A percentile compares a stretch with the other conserved stretches of the same genome.
These are phyloP conservation scores for Allolobophora icterica DNA, from an alignment of 2,888 invertebrate genomes.

Conservation along the genomic window DNA sequence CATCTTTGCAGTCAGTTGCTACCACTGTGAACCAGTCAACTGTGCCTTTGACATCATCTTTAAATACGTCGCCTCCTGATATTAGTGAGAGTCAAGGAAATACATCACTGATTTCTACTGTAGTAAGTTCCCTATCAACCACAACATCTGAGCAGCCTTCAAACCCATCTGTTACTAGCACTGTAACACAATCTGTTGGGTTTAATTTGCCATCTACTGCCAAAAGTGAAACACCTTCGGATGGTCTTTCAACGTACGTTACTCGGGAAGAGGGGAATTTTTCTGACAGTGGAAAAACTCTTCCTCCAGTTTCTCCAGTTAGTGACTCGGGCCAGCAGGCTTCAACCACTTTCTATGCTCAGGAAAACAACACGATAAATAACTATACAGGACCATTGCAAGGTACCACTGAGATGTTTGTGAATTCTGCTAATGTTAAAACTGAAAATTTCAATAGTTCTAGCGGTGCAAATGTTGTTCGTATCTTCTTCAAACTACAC, in stretches of 20 bases:
- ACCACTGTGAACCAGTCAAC: not conserved
- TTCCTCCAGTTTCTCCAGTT: not conserved
- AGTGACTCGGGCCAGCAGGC: not conserved
- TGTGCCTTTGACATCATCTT: not conserved
- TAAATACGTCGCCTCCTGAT: not conserved
- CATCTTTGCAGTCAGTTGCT: not conserved
- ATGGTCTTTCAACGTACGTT: not conserved
- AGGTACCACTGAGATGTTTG: not conserved
- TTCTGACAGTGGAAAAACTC: not conserved
- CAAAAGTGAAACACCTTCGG: not conserved
- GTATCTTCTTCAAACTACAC: too few species aligned
- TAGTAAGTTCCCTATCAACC: not conserved
- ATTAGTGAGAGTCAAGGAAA: not conserved
- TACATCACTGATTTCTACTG: not conserved
- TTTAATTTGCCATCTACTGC: not conserved
- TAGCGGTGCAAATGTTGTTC: not conserved
- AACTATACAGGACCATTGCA: not conserved
- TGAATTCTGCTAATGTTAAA: not conserved
- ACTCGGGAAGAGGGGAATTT: not conserved
- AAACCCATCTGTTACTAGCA: not conserved
- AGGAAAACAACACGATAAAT: not conserved
- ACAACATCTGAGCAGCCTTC: not conserved
- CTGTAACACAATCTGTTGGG: not conserved
- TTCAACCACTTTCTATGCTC: not conserved
- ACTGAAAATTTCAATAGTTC: not conserved